These are phyloP conservation scores for Holacanthus passer DNA, from an alignment of 2,113 vertebrate genomes.

Conservation along the genomic window DNA sequence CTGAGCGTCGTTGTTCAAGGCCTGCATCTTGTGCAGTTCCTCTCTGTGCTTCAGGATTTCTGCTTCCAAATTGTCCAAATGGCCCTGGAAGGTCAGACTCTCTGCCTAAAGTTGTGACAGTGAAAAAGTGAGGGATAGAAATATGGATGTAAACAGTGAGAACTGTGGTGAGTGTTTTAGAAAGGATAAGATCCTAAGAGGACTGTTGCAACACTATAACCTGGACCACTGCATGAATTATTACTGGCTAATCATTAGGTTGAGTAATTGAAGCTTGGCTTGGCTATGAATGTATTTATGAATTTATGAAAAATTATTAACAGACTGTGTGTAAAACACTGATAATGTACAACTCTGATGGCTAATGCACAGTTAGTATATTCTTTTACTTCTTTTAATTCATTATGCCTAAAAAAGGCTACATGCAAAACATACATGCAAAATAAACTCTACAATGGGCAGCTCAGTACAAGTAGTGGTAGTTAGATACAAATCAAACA, in stretches of 20 bases:
- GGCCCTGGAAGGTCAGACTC: slow-evolving; percentile 85
- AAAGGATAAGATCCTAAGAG: not conserved
- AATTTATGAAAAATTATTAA: not conserved
- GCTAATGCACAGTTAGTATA: not conserved
- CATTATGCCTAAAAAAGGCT: not conserved
- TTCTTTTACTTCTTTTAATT: not conserved
- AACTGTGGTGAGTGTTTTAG: not conserved
- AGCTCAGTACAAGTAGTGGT: too few relatives aligned
- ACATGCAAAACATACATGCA: not conserved
- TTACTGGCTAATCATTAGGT: not conserved
- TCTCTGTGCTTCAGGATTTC: slow-evolving; percentile 83
- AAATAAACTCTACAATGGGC: not conserved
- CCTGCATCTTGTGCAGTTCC: slow-evolving; percentile 84
- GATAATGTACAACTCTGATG: not conserved
- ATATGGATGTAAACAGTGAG: not conserved
- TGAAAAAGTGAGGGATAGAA: not conserved
- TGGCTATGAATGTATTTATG: too few relatives aligned
- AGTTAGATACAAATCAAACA: too few relatives aligned
- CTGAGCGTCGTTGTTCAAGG: slow-evolving; percentile 83
- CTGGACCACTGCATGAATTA: not conserved
- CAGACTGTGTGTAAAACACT: not conserved
- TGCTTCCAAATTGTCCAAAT: slow-evolving; percentile 85
- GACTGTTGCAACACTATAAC: not conserved
- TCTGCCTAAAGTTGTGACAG: slow-evolving; percentile 83
- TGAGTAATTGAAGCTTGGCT: too few relatives aligned